Evolutionary conservation across 1,140 invertebrate species (phyloP).

Genomic region (Eupristina koningsbergeri): DNA sequence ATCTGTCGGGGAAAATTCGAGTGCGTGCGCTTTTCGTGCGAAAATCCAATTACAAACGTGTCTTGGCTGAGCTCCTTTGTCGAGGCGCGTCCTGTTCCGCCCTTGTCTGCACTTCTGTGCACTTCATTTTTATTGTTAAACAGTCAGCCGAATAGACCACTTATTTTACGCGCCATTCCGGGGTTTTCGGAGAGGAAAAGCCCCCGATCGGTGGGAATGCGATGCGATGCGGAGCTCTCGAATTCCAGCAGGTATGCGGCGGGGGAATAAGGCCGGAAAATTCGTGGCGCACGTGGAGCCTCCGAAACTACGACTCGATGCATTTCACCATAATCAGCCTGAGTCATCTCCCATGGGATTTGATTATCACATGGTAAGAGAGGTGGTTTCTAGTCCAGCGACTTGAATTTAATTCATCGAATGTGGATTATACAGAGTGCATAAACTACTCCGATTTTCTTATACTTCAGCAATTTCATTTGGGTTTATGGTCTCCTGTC

Average conservation of each 20-base stretch:
- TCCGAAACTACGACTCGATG: background rate
- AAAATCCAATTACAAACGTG: too few species aligned
- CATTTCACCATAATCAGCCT: background rate
- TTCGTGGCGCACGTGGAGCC: background rate
- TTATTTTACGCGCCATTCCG: too few species aligned
- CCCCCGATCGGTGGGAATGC: too few species aligned
- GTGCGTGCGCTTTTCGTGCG: too few species aligned
- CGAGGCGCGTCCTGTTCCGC: too few species aligned
- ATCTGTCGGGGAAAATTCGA: too few species aligned
- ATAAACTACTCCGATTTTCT: background rate
- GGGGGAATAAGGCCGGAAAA: background rate
- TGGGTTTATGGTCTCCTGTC: background rate
- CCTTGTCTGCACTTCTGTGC: too few species aligned
- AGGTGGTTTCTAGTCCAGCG: background rate
- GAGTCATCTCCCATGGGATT: background rate
- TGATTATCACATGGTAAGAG: background rate
- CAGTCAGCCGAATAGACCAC: too few species aligned
- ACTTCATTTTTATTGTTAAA: too few species aligned
- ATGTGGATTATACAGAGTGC: background rate
- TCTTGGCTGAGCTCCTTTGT: too few species aligned
- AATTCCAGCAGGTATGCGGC: background rate
- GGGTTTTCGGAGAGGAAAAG: too few species aligned
- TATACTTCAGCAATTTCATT: conserved; percentile 23
- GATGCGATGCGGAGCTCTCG: too few species aligned
- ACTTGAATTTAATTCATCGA: conserved; percentile 13